These are phyloP conservation scores for Microplitis manilae DNA, from an alignment of 2,888 invertebrate species.

Conservation along the genomic window DNA sequence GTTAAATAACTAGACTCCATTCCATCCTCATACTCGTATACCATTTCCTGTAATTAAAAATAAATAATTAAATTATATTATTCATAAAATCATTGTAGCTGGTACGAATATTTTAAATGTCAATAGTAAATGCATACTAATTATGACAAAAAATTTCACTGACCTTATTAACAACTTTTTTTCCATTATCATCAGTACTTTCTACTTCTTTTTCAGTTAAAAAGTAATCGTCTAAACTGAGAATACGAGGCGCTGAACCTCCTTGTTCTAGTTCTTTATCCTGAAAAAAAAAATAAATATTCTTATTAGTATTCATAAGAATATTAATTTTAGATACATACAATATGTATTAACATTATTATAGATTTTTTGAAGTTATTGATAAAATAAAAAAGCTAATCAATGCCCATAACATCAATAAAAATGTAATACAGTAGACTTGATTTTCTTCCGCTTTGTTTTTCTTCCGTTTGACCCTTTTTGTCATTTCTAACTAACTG, in stretches of 20 bases:
- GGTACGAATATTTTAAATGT: no score
- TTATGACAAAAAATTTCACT: constrained; percentile 23
- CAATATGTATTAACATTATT: not conserved
- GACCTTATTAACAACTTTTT: constrained; percentile 78
- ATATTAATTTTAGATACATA: constrained; percentile 12
- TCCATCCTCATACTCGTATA: constrained; percentile 90
- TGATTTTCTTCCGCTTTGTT: no score
- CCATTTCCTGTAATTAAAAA: constrained; percentile 76
- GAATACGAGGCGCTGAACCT: constrained; percentile 90
- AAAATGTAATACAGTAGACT: no score
- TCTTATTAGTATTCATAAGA: constrained; percentile 32
- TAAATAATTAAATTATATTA: constrained; percentile 12
- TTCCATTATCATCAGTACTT: constrained; percentile 81
- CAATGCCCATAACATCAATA: no score
- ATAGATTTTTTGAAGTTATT: no score
- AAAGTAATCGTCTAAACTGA: constrained; percentile 97
- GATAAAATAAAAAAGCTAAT: no score
- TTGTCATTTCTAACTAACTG: no score
- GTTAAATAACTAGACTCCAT: constrained; percentile 87
- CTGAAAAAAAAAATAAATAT: constrained; percentile 66
- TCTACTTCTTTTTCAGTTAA: constrained; percentile 88
- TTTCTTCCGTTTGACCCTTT: no score
- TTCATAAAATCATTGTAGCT: not conserved
- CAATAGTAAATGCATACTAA: not conserved
- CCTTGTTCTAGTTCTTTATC: constrained; percentile 85